Conservation (phyloP, 2,113 vertebrate genomes). For the Equus przewalskii region DNA sequence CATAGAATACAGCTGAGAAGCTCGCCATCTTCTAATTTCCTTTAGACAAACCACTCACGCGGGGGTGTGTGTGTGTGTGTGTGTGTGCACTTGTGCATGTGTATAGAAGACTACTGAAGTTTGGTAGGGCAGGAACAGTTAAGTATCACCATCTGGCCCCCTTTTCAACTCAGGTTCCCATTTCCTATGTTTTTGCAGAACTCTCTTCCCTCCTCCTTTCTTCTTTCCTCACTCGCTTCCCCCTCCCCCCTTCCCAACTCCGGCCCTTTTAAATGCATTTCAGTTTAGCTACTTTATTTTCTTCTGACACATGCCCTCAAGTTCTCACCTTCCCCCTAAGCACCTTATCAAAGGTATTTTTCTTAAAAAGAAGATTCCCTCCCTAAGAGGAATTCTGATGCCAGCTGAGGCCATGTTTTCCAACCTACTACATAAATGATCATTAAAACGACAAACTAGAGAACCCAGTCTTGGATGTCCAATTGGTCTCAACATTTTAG, state of each 20-base stretch:
- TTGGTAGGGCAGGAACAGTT: background rate
- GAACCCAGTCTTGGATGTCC: background rate
- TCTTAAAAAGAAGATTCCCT: background rate
- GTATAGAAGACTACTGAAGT: background rate
- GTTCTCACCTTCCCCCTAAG: background rate
- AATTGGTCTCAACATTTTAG: background rate
- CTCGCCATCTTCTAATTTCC: background rate
- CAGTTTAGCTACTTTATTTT: background rate
- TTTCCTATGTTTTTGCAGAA: background rate
- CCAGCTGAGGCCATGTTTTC: background rate
- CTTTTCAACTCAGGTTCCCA: background rate
- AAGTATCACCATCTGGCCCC: background rate
- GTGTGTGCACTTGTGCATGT: rapidly evolving
- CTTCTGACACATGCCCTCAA: background rate
- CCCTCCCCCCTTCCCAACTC: background rate
- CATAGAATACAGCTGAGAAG: background rate
- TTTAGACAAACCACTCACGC: background rate
- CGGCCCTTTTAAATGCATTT: background rate
- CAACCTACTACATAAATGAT: background rate
- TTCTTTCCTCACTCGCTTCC: background rate
- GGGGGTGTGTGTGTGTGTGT: background rate
- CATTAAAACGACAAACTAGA: background rate
- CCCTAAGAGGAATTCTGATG: background rate
- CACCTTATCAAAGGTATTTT: background rate
- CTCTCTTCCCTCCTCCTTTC: background rate